These are phyloP conservation scores for Aphidoletes aphidimyza DNA, from an alignment of 2,888 invertebrate genomes.

Conservation along the genomic window DNA sequence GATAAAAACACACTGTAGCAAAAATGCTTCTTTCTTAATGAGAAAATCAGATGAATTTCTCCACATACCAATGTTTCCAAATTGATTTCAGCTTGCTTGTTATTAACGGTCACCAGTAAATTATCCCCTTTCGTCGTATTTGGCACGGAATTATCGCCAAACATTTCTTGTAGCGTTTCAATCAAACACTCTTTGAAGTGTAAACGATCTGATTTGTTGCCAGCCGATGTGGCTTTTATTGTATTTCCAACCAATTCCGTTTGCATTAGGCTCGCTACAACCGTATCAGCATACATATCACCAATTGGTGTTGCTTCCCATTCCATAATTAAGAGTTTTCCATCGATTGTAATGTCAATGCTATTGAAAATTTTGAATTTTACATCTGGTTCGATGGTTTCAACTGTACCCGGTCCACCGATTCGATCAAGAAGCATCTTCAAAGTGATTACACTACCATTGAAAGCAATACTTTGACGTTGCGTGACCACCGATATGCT, in stretches of 20 bases:
- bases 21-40: neutral
- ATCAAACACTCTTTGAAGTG: constrained; percentile 81
- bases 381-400: constrained; percentile 76
- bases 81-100: constrained; percentile 87
- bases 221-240: constrained; percentile 71
- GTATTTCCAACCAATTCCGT: constrained; percentile 77
- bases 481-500: constrained; percentile 93
- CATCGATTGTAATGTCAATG: constrained; percentile 83
- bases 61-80: constrained; percentile 73
- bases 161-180: constrained; percentile 81
- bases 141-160: constrained; percentile 92
- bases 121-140: constrained; percentile 93
- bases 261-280: constrained; percentile 87
- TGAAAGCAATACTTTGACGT: constrained; percentile 89
- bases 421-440: constrained; percentile 82
- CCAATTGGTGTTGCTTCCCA: constrained; percentile 96
- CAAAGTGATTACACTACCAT: constrained; percentile 77
- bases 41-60: constrained; percentile 6
- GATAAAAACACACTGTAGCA: constrained; percentile 44
- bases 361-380: constrained; percentile 84
- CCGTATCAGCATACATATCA: constrained; percentile 98
- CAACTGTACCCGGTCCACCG: constrained; percentile 75
- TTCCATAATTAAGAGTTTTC: constrained; percentile 86
- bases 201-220: constrained; percentile 84
- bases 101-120: constrained; percentile 85